phyloP scores from a whole-genome alignment of 2,797 vertebrate genomes.

The Gymnothorax javanicus region DNA sequence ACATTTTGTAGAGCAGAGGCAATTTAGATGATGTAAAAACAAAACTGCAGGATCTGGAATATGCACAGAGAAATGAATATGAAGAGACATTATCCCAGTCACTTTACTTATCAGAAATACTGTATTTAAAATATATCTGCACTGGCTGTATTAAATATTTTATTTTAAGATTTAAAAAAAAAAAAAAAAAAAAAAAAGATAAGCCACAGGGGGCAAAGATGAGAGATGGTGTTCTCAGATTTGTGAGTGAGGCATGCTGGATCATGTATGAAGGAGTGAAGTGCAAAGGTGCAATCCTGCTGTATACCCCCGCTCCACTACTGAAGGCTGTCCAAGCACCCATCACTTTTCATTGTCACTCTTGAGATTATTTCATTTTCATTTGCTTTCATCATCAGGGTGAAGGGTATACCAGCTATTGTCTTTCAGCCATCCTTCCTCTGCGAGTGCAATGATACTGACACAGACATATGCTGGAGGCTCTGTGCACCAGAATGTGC shows the following conservation, averaged over 20 bases:
- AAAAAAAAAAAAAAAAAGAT: background rate
- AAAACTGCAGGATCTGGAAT: background rate
- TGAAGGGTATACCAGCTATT: background rate
- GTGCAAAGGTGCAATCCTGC: background rate
- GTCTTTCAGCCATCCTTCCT: background rate
- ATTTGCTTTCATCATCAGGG: background rate
- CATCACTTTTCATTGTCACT: background rate
- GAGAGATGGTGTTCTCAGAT: background rate
- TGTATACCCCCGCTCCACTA: background rate
- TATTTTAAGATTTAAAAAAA: background rate
- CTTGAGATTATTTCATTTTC: background rate
- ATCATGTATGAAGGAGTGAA: background rate
- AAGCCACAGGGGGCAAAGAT: background rate
- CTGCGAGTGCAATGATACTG: background rate
- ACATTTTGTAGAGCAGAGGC: background rate
- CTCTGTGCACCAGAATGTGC: background rate
- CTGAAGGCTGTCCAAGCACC: background rate
- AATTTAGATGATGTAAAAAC: background rate
- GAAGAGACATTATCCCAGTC: background rate
- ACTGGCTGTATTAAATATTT: background rate
- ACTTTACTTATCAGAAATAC: background rate
- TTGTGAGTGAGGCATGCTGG: background rate
- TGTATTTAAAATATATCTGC: background rate
- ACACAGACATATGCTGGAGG: background rate
- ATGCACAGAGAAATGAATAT: background rate